These are phyloP conservation scores for Spinibarbus caldwelli DNA, from an alignment of 2,797 vertebrate genomes.

Conservation along the genomic window DNA sequence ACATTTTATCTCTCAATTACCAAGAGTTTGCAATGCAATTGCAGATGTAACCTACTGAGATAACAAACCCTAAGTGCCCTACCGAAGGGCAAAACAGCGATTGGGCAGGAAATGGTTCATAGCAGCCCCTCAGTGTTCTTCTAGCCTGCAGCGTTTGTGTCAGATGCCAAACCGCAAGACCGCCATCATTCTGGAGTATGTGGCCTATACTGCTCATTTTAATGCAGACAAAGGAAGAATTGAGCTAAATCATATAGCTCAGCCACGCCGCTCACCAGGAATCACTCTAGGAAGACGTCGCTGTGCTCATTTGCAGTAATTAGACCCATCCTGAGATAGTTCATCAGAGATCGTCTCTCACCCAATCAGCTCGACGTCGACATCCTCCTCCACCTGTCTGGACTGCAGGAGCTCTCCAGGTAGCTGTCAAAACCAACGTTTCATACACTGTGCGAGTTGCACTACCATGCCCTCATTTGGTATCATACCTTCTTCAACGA, in stretches of 20 bases:
- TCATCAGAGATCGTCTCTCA: constrained; percentile 81
- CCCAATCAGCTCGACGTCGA: constrained; percentile 30
- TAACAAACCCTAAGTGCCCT: neutral
- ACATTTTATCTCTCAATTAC: neutral
- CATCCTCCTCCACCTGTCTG: constrained; percentile 38
- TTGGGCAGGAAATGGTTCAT: constrained; percentile 30
- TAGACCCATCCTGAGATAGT: constrained; percentile 89
- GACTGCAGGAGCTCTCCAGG: constrained; percentile 3
- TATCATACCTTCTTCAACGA: constrained; percentile 23
- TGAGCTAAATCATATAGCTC: constrained; percentile 2
- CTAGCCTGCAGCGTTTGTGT: constrained; percentile 28
- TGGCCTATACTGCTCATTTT: neutral
- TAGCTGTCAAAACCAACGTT: constrained; percentile 24
- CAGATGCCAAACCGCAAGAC: neutral
- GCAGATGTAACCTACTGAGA: constrained; percentile 12
- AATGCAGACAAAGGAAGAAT: constrained; percentile 16
- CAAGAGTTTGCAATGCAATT: constrained; percentile 3
- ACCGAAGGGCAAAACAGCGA: constrained; percentile 13
- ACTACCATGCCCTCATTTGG: constrained; percentile 13
- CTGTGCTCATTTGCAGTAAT: constrained; percentile 91
- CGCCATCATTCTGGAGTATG: neutral
- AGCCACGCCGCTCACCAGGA: constrained; percentile 32
- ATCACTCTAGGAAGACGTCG: constrained; percentile 68
- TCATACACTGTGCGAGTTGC: neutral
- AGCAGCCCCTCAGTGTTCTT: constrained; percentile 18